A percentile compares a stretch with the other conserved stretches of the same genome.
These are phyloP conservation scores for Sesamia nonagrioides DNA, from an alignment of 1,140 invertebrate genomes.

Conservation along the genomic window DNA sequence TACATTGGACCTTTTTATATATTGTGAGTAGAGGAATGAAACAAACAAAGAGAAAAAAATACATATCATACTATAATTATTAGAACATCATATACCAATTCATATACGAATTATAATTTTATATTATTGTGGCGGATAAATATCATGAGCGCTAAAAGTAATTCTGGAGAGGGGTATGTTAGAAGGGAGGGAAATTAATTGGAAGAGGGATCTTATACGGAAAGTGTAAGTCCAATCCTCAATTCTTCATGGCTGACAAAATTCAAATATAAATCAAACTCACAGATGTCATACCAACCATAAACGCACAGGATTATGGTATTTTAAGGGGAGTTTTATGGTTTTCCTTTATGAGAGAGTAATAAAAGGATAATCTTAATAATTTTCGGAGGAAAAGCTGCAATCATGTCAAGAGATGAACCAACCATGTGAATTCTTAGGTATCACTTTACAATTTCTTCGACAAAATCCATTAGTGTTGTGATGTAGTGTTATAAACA, in stretches of 20 bases:
- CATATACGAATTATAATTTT: too few relatives aligned
- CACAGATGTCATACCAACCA: background rate
- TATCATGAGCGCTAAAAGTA: too few relatives aligned
- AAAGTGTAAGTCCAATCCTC: too few relatives aligned
- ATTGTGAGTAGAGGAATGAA: too few relatives aligned
- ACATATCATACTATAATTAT: too few relatives aligned
- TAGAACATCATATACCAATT: too few relatives aligned
- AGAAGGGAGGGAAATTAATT: too few relatives aligned
- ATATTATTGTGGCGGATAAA: too few relatives aligned
- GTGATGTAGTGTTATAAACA: constrained; percentile 45
- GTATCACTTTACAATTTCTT: constrained; percentile 58
- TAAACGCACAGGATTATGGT: constrained; percentile 46
- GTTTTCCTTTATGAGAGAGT: constrained; percentile 44
- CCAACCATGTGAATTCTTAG: constrained; percentile 48
- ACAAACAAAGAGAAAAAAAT: too few relatives aligned
- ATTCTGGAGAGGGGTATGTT: too few relatives aligned
- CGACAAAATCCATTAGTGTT: constrained; percentile 60
- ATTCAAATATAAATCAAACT: background rate
- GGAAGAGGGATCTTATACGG: too few relatives aligned
- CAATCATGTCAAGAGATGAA: constrained; percentile 54
- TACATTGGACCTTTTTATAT: too few relatives aligned
- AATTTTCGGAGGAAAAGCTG: constrained; percentile 46
- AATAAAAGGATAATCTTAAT: constrained; percentile 50
- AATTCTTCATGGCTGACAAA: background rate
- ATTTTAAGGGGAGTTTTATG: constrained; percentile 52